phyloP scores from a whole-genome alignment of 2,113 vertebrate genomes.

The Oreochromis spilurus region DNA sequence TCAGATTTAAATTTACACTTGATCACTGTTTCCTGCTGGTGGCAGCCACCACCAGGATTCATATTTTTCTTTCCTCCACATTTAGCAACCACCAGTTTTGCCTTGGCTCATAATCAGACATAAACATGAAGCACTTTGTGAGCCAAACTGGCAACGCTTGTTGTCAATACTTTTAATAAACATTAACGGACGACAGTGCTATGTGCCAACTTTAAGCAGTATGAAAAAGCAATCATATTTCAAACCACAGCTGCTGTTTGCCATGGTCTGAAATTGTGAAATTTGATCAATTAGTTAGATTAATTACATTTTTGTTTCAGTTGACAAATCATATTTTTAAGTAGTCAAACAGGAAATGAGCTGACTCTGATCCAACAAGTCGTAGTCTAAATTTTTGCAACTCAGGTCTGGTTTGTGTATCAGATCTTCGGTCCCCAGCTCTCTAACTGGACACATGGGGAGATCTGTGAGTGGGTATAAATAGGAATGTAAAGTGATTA shows the following conservation, averaged over 20 bases:
- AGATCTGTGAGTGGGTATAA: constrained; percentile 17
- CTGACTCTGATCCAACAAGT: background rate
- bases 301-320: background rate
- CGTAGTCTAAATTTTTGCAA: background rate
- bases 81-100: constrained; percentile 13
- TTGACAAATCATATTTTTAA: background rate
- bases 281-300: background rate
- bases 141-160: constrained; percentile 7
- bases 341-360: background rate
- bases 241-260: background rate
- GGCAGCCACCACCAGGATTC: background rate
- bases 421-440: background rate
- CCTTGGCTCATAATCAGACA: background rate
- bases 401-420: background rate
- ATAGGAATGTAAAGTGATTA: constrained; percentile 49
- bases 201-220: background rate
- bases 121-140: background rate
- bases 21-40: background rate
- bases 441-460: background rate
- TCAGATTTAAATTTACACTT: background rate
- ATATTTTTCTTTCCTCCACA: constrained; percentile 11
- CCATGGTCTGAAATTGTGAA: background rate
- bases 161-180: background rate
- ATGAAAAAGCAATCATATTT: background rate
- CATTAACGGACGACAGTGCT: background rate